These are phyloP conservation scores for Trichonephila clavata DNA, from an alignment of 1,140 invertebrate genomes.

Conservation along the genomic window DNA sequence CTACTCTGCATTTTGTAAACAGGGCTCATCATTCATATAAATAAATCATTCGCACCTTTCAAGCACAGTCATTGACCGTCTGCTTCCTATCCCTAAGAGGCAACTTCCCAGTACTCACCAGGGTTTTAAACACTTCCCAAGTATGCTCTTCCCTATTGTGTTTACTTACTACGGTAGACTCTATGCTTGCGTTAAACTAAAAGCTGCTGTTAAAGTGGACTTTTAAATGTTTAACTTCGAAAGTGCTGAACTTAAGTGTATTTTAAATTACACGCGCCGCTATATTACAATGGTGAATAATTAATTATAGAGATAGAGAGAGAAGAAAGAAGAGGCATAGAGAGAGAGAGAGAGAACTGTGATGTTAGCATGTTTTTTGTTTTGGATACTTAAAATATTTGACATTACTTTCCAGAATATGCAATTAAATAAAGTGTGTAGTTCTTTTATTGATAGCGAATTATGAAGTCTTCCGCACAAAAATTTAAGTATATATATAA, in stretches of 20 bases:
- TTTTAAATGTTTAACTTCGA: neutral
- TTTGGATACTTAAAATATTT: too few relatives aligned
- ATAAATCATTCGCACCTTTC: neutral
- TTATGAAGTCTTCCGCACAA: too few relatives aligned
- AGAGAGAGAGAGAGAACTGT: too few relatives aligned
- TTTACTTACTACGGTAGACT: neutral
- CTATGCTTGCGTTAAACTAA: neutral
- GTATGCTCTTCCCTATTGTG: neutral
- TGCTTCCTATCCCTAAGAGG: neutral
- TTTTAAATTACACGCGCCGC: too few relatives aligned
- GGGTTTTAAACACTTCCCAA: neutral
- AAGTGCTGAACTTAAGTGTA: neutral
- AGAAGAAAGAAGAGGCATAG: too few relatives aligned
- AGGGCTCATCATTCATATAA: neutral
- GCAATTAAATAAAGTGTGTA: too few relatives aligned
- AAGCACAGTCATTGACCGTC: neutral
- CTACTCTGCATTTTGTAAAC: neutral
- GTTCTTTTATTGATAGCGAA: too few relatives aligned
- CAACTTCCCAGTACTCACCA: neutral
- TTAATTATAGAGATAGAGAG: too few relatives aligned
- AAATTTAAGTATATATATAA: too few relatives aligned
- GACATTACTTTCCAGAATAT: too few relatives aligned
- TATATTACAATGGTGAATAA: too few relatives aligned
- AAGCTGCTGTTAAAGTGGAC: neutral
- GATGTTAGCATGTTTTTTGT: too few relatives aligned